phyloP scores from a whole-genome alignment of 2,797 vertebrate species.

The Falco novaeseelandiae region DNA sequence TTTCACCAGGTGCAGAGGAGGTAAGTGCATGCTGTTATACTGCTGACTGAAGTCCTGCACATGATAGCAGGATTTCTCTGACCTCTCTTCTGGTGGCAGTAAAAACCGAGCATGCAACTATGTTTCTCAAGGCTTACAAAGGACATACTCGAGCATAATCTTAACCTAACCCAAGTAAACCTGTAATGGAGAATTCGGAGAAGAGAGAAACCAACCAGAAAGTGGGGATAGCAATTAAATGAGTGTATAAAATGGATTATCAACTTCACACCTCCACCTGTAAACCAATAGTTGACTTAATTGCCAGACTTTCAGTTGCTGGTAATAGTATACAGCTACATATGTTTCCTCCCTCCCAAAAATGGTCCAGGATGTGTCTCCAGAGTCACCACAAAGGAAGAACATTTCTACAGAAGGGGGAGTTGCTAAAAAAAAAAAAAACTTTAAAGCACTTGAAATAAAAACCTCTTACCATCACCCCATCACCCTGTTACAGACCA shows the following conservation, averaged over 20 bases:
- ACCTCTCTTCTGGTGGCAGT: background rate
- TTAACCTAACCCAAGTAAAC: background rate
- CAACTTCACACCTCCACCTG: background rate
- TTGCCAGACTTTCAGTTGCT: background rate
- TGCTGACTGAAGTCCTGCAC: background rate
- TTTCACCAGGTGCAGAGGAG: background rate
- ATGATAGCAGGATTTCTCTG: background rate
- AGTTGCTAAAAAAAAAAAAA: background rate
- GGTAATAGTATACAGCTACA: background rate
- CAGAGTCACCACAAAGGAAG: background rate
- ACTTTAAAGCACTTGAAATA: background rate
- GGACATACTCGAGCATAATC: background rate
- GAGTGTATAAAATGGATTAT: background rate
- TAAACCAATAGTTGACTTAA: background rate
- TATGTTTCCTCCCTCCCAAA: background rate
- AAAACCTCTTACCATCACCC: background rate
- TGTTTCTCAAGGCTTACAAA: background rate
- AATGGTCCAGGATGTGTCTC: background rate
- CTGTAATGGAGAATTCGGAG: background rate
- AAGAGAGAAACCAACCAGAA: background rate
- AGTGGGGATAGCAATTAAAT: background rate
- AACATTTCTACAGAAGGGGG: background rate
- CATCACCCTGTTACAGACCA: background rate
- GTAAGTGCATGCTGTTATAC: rapidly evolving
- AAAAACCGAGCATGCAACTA: background rate